A percentile compares a stretch with the other conserved stretches of the same genome.
Conservation (phyloP, 2,888 invertebrate species). For the Julus scandinavius region DNA sequence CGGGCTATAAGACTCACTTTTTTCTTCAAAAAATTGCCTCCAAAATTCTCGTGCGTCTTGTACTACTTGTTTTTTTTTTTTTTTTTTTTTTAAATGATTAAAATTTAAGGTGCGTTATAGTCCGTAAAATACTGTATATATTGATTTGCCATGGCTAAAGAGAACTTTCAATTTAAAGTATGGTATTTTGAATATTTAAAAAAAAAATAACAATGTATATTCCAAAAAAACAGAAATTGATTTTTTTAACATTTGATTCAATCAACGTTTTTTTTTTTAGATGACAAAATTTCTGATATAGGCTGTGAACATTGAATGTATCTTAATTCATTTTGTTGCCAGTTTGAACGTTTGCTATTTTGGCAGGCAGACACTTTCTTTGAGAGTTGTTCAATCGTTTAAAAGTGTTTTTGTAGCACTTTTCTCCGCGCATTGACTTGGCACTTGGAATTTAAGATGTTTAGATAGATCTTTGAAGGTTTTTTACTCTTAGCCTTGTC, state of each 20-base stretch:
- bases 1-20: too few relatives aligned
- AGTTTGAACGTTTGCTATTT: conserved; percentile 25
- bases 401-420: conserved; percentile 36
- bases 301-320: not conserved
- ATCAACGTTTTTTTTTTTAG: not conserved
- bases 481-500: conserved; percentile 43
- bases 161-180: too few relatives aligned
- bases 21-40: too few relatives aligned
- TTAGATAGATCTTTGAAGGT: conserved; percentile 40
- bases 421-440: not conserved
- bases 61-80: too few relatives aligned
- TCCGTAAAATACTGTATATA: too few relatives aligned
- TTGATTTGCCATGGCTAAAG: too few relatives aligned
- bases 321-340: conserved; percentile 12
- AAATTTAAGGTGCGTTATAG: too few relatives aligned
- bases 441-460: conserved; percentile 41
- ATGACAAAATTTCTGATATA: not conserved
- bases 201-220: too few relatives aligned
- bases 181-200: too few relatives aligned
- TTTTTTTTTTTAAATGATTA: too few relatives aligned
- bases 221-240: not conserved
- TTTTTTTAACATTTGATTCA: not conserved
- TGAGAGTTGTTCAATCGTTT: conserved; percentile 28
- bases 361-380: not conserved
- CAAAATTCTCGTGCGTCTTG: too few relatives aligned